Base-by-base conservation (phyloP, 2,113 vertebrate species). In the Myxocyprinus asiaticus region DNA sequence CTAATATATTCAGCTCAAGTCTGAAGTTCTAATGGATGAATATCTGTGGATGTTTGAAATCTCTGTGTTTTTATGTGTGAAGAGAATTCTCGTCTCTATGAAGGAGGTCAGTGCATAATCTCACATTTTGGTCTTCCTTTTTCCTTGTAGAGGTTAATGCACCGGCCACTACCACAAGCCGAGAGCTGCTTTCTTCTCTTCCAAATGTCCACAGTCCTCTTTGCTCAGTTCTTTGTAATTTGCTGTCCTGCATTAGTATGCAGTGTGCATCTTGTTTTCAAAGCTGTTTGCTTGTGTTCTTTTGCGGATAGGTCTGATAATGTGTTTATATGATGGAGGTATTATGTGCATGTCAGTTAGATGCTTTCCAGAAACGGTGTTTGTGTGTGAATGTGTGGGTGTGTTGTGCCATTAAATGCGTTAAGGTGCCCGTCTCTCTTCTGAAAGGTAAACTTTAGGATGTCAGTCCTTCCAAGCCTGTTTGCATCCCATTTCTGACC, bases 61-160 rank as follows among this genome's bases (percentile, higher is more conserved):
- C 22, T 61, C 6, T 50, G 12, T 86, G 82, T 90, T 87, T 74
- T 61, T 59, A 51, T 9, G n/a, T 3, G 22, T 3, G 22, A 33
- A 43, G 53, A 71, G 33, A 56, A n/a, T 14, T 56, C 4, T 58
- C 55, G n/a, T 58, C 55, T 58, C 55, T n/a, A 5, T 15, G 7
- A 58, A 58, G 55, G 55, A 33, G 22, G 22, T 33, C 22, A 33
- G 3, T 33, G 22, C 22, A 33, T 79, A 81, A 71, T 87, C 77
- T 82, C 82, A 83, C 80, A 10, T 77, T 85, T 61, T 15, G 53
- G 17, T 50, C 22, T 33, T 33, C 22, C 22, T 33, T 47, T 12
- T 50, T 59, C 6, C 56, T 69, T 86, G 82, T 81, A 70, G 15
- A 55, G 72, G 78, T 80, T 80, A 77, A 80, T 80, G 62, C 67